Conservation (phyloP, 2,797 vertebrate species). For the Neosalanx taihuensis region DNA sequence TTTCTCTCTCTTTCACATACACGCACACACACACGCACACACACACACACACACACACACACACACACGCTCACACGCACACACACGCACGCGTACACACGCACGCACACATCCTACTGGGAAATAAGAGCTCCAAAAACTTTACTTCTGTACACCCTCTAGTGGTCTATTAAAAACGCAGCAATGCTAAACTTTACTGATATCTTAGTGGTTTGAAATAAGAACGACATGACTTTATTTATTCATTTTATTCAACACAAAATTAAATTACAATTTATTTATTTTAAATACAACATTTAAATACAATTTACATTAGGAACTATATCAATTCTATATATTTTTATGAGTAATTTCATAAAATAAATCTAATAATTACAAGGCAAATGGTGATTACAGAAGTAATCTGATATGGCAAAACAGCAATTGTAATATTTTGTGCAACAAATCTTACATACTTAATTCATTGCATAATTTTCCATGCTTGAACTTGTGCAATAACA, state of each 20-base stretch:
- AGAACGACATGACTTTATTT: too few relatives aligned
- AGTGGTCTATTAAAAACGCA: constrained; percentile 10
- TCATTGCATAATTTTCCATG: not conserved
- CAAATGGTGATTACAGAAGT: not conserved
- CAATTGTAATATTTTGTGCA: not conserved
- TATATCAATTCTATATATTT: not conserved
- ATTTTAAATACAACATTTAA: constrained; percentile 1
- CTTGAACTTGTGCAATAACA: not conserved
- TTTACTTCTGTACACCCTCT: constrained; percentile 12
- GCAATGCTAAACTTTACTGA: not conserved
- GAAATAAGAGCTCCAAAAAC: not conserved
- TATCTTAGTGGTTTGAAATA: not conserved
- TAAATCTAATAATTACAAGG: constrained; percentile 32
- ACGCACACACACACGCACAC: not conserved
- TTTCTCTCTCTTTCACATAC: not conserved
- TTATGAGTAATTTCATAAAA: not conserved
- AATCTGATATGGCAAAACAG: not conserved
- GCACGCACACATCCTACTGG: not conserved
- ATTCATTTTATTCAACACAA: too few relatives aligned
- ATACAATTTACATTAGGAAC: not conserved
- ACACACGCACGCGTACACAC: not conserved
- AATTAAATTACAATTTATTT: not conserved
- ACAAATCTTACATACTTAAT: not conserved
- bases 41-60: too few relatives aligned
- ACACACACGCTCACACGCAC: not conserved